phyloP scores from a whole-genome alignment of 1,140 invertebrate genomes.

The Stegodyphus dumicola region DNA sequence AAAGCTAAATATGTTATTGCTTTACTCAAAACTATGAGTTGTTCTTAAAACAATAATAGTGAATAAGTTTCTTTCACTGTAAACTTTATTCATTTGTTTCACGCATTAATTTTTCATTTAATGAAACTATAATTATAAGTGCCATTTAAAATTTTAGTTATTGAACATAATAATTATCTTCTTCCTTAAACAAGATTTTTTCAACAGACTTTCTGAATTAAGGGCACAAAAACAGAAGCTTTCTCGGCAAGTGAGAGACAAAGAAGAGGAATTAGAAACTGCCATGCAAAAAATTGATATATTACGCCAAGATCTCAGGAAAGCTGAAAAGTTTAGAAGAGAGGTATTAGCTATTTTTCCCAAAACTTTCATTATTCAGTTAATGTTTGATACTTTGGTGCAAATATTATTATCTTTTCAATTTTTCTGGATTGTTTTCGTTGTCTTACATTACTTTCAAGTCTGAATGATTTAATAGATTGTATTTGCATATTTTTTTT shows the following conservation, averaged over 20 bases:
- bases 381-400: too few species aligned
- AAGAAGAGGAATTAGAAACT: conserved; percentile 93
- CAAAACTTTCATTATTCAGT: too few species aligned
- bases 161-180: background rate
- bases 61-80: background rate
- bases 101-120: background rate
- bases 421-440: too few species aligned
- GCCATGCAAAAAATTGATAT: conserved; percentile 93
- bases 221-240: conserved; percentile 93
- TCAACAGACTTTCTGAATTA: conserved; percentile 75
- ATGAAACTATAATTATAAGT: too few species aligned
- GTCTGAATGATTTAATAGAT: too few species aligned
- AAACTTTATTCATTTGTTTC: background rate
- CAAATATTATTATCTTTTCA: too few species aligned
- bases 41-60: too few species aligned
- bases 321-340: conserved; percentile 83
- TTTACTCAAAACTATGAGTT: too few species aligned
- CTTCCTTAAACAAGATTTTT: background rate
- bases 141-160: background rate
- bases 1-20: too few species aligned
- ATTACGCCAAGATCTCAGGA: conserved; percentile 86
- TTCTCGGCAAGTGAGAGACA: conserved; percentile 89
- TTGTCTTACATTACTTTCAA: too few species aligned
- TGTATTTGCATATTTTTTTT: too few species aligned
- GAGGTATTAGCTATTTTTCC: conserved; percentile 26